Conservation (phyloP, 2,113 vertebrate species). For the Colossoma macropomum region DNA sequence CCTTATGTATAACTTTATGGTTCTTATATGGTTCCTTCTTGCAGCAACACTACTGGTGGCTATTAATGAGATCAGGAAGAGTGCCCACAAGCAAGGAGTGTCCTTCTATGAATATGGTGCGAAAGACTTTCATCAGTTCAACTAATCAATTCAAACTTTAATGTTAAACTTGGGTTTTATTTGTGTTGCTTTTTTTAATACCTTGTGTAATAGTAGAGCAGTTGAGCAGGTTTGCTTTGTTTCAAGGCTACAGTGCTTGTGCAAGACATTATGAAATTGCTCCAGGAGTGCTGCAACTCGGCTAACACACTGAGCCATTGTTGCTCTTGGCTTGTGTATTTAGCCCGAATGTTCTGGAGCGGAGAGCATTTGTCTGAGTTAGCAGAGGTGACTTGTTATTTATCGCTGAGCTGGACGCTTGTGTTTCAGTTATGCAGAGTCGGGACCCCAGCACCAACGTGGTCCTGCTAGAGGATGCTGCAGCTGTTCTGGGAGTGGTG, state of each 20-base stretch:
- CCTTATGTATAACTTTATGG: not conserved
- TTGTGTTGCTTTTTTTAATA: not conserved
- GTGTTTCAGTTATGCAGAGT: slow-evolving; percentile 88
- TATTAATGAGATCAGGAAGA: slow-evolving; percentile 94
- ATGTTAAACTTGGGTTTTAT: not conserved
- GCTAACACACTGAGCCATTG: slow-evolving; percentile 1
- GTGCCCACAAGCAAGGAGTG: slow-evolving; percentile 82
- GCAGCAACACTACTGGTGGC: slow-evolving; percentile 95
- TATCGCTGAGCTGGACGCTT: not conserved
- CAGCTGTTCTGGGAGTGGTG: slow-evolving; percentile 91
- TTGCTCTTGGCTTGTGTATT: not conserved
- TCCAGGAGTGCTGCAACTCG: not conserved
- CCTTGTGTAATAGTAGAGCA: not conserved
- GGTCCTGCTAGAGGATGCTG: slow-evolving; percentile 93
- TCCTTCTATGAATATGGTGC: slow-evolving; percentile 96
- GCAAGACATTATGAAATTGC: not conserved
- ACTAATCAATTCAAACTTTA: not conserved
- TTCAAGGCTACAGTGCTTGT: not conserved
- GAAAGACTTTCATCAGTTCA: slow-evolving; percentile 56
- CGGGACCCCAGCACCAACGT: slow-evolving; percentile 97
- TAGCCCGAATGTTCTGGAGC: not conserved
- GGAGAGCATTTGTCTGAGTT: not conserved
- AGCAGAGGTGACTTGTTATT: not conserved
- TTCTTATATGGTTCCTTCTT: not conserved
- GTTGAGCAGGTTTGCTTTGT: not conserved